Evolutionary conservation across 2,888 invertebrate genomes (phyloP).

Genomic region (Tenthredo mesomela): DNA sequence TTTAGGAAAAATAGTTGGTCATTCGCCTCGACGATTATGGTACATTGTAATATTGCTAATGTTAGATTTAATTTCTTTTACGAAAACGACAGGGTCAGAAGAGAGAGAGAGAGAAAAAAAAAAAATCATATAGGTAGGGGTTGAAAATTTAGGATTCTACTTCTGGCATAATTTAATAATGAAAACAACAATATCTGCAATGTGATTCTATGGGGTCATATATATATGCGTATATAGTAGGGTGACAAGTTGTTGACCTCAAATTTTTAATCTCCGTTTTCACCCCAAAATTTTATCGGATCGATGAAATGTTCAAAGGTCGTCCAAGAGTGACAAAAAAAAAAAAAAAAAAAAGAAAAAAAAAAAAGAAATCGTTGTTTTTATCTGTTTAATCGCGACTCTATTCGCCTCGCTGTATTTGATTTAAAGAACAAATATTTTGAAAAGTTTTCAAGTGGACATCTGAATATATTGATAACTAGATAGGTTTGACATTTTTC

Average conservation of each 20-base stretch:
- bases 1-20: neutral
- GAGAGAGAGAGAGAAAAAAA: neutral
- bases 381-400: neutral
- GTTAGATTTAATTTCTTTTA: neutral
- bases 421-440: neutral
- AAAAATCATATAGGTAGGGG: neutral
- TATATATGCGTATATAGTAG: no score
- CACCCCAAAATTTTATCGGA: neutral
- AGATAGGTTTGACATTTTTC: neutral
- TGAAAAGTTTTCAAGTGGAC: neutral
- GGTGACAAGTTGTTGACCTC: neutral
- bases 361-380: neutral
- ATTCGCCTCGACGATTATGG: neutral
- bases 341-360: no score
- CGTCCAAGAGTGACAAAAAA: neutral
- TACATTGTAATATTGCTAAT: neutral
- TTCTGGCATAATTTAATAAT: neutral
- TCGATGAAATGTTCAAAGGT: neutral
- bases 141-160: neutral
- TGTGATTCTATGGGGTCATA: neutral
- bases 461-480: neutral
- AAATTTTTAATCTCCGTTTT: neutral
- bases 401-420: no score
- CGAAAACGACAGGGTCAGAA: neutral
- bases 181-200: neutral